Conservation (phyloP, 2,113 vertebrate species). For the Microcebus murinus region DNA sequence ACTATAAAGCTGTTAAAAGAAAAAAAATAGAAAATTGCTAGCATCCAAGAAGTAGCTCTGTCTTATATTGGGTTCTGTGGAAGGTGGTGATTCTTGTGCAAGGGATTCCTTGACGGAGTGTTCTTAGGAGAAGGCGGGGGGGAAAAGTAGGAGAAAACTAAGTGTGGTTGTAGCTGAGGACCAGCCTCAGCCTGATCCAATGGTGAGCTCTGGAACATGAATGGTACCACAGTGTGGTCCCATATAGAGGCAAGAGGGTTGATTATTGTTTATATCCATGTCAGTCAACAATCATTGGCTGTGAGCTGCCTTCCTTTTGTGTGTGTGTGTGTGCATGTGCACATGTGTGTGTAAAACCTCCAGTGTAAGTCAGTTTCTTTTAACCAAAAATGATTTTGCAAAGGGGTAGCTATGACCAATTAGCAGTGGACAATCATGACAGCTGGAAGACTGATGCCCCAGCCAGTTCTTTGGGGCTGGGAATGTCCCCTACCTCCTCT, state of each 20-base stretch:
- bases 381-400: conserved; percentile 29
- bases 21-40: not conserved
- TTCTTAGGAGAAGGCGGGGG: not conserved
- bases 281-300: not conserved
- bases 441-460: not conserved
- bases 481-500: not conserved
- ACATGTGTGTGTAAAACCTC: not conserved
- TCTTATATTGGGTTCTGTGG: not conserved
- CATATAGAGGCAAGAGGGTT: not conserved
- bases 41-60: not conserved
- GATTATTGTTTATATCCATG: not conserved
- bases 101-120: not conserved
- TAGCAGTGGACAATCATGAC: not conserved
- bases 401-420: not conserved
- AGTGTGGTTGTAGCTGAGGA: not conserved
- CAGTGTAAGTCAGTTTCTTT: not conserved
- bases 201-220: not conserved
- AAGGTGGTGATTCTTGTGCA: not conserved
- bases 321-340: not conserved
- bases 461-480: not conserved
- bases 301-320: not conserved
- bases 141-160: not conserved
- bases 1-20: not conserved
- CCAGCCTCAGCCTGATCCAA: not conserved
- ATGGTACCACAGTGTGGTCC: not conserved